A percentile compares a stretch with the other conserved stretches of the same genome.
These are phyloP conservation scores for Eupelmus urozonus DNA, from an alignment of 2,888 invertebrate species.

Conservation along the genomic window DNA sequence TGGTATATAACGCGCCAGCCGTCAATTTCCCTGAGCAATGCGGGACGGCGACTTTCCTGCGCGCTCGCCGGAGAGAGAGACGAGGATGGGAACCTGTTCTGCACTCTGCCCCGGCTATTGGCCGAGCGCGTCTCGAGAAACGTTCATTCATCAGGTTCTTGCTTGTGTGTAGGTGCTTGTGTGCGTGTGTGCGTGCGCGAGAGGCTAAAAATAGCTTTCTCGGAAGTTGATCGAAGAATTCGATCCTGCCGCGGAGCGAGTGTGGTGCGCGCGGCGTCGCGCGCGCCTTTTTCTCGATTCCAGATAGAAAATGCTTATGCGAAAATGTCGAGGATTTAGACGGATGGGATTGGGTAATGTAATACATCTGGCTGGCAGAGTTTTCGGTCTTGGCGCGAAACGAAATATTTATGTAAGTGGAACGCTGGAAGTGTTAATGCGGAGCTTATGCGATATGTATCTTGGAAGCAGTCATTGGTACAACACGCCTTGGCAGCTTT, in stretches of 20 bases:
- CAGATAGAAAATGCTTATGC: too few relatives aligned
- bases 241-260: slow-evolving; percentile 59
- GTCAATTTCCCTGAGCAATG: slow-evolving; percentile 34
- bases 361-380: too few relatives aligned
- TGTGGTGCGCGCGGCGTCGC: too few relatives aligned
- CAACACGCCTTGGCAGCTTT: too few relatives aligned
- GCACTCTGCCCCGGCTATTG: slow-evolving; percentile 56
- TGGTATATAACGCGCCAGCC: background rate
- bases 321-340: too few relatives aligned
- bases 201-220: slow-evolving; percentile 73
- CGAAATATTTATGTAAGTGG: too few relatives aligned
- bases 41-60: slow-evolving; percentile 32
- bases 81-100: slow-evolving; percentile 64
- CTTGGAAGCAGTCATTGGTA: too few relatives aligned
- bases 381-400: too few relatives aligned
- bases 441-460: too few relatives aligned
- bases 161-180: slow-evolving; percentile 6
- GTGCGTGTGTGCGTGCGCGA: background rate
- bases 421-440: too few relatives aligned
- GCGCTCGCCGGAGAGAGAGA: background rate
- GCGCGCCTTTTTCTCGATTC: too few relatives aligned
- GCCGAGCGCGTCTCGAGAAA: slow-evolving; percentile 49
- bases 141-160: slow-evolving; percentile 66
- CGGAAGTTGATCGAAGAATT: slow-evolving; percentile 69
- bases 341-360: too few relatives aligned